Evolutionary conservation across 2,797 vertebrate species (phyloP), one percentile per base, ranked within the genome.

Genomic region (Parauchenoglanis ngamensis): DNA sequence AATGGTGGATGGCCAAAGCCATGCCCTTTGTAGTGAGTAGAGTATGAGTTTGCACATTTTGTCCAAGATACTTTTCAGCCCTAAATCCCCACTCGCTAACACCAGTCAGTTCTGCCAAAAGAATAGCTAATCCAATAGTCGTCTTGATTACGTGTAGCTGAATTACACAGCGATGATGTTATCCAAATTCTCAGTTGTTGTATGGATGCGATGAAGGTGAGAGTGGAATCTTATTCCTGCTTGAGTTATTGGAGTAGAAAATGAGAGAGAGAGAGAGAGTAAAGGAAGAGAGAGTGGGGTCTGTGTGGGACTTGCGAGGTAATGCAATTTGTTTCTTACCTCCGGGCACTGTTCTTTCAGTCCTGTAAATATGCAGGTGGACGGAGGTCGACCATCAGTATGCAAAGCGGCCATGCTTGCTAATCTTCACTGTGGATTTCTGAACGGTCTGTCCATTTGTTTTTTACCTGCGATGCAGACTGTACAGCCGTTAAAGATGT

Each of bases 271-370:
- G n/a, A 90, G 90, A 94, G 94, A 93, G 91, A 91, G 92, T 40
- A 40, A 40, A 40, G 40, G 40, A 40, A 92, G 59, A 88, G 84
- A 19, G 93, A 87, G 59, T 94, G 92, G 93, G 91, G 92, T 92
- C 93, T 92, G 91, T 88, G 93, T 94, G 92, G 94, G 94, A 85
- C 94, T 94, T 94, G 94, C 94, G 93, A 92, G 94, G 93, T 94
- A 94, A 96, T 95, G 94, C 95, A 95, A 96, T 95, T 95, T 96
- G 94, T 95, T 95, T 94, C 94, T 95, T 94, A 95, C 95, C 95
- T 96, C 94, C 93, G 94, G 95, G 94, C 93, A 94, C 93, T 94
- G 93, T 94, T 94, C 94, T 94, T 93, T 88, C 92, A 94, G 93
- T 93, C 93, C 94, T 94, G 94, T 94, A 95, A 96, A 95, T 96